Conservation (phyloP, 1,140 invertebrate species). For the Solen grandis region DNA sequence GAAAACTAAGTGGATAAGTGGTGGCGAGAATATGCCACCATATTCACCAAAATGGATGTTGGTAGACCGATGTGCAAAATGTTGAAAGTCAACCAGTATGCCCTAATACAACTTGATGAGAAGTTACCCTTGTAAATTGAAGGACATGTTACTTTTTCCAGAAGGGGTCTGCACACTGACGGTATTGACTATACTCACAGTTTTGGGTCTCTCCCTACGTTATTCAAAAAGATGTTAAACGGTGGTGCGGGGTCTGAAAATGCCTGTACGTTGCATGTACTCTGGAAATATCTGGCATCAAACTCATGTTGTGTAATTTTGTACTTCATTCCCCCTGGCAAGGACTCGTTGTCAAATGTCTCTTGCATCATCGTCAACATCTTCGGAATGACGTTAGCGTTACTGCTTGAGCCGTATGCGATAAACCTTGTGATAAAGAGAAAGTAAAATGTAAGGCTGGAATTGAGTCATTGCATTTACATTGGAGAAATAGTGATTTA, state of each 20-base stretch:
- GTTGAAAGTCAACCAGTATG: no score
- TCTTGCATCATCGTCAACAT: constrained; percentile 66
- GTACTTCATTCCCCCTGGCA: constrained; percentile 56
- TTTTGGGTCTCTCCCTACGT: constrained; percentile 32
- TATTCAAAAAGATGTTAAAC: constrained; percentile 49
- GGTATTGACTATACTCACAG: no score
- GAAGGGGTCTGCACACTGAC: no score
- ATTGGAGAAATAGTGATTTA: no score
- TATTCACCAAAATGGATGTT: no score
- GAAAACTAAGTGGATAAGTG: no score
- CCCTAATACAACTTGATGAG: no score
- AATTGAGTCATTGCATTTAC: no score
- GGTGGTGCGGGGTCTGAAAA: constrained; percentile 67
- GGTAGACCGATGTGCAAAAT: no score
- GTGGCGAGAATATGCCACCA: no score
- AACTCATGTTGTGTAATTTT: constrained; percentile 70
- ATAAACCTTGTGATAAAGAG: constrained; percentile 62
- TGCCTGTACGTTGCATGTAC: constrained; percentile 68
- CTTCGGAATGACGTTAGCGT: constrained; percentile 57
- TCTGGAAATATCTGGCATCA: constrained; percentile 63
- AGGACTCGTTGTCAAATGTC: constrained; percentile 61
- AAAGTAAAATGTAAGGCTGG: not conserved
- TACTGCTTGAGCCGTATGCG: constrained; percentile 57
- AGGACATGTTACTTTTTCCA: no score
- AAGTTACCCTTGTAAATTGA: no score